Base-by-base conservation (phyloP, 30 jellyfish, hydroid and myxozoan species). In the Sanderia malayensis region DNA sequence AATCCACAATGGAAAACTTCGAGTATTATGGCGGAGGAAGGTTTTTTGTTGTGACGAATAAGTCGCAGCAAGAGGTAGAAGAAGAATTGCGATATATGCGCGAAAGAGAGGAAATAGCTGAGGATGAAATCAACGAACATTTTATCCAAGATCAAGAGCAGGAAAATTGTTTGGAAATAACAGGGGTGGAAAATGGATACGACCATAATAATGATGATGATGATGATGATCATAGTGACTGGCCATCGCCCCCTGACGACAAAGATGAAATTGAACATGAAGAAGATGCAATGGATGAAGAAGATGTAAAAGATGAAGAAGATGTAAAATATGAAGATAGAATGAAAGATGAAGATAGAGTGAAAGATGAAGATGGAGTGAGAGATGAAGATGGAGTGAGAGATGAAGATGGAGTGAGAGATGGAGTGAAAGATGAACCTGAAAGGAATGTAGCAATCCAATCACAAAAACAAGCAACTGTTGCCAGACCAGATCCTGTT, bases 1-100 rank as follows among this genome's bases (percentile, higher is more conserved):
- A 30, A 19, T 61, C 33, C 45, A 28, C 9, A 21, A 78, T 78
- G 89, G 89, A 78, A 20, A 52, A 46, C 1, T 78, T 61, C 26
- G 63, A 70, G 20, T 78, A 78, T 61, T 65, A 64, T 34, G 82
- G 82, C 0, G 71, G 61, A 11, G 89, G 89, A 32, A 61, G 89
- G 17, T 78, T 22, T 63, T 78, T 78, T 66, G 89, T 76, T 8
- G 82, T 78, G 2, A 78, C 89, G 23, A 78, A 66, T 55, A 37
- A 6, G 13, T 4, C 6, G 13, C 52, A 37, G 1, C 70, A 26
- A 1, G 26, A 60, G 24, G 2, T 28, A 7, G 78, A 45, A 46
- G 66, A 73, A 7, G 74, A 37, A 6, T 37, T 24, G 7, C 74
- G 22, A 11, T 18, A 47, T n/a, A 20, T 32, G 25, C 59, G 30